Percentiles rank a stretch among this genome's conserved stretches.
Conservation (phyloP, 2,888 invertebrate genomes). For the Drosophila engyochracea region DNA sequence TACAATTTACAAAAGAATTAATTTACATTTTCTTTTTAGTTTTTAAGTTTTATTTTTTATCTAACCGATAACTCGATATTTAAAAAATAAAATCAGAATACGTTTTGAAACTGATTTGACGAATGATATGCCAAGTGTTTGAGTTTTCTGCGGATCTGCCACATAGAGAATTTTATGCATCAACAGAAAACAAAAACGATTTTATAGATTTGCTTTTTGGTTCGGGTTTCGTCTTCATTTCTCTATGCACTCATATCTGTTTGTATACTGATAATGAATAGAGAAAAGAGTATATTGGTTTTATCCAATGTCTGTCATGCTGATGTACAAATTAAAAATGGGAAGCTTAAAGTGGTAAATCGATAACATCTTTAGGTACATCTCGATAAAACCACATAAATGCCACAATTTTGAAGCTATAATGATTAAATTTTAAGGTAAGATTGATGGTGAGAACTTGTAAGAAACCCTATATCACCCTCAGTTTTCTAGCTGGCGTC, state of each 20-base stretch:
- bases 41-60: background rate
- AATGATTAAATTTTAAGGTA: background rate
- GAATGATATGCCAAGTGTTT: background rate
- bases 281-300: background rate
- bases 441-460: background rate
- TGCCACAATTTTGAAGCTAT: no score
- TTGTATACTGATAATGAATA: background rate
- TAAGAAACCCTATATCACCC: background rate
- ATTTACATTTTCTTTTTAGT: no score
- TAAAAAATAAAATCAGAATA: background rate
- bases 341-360: background rate
- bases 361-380: background rate
- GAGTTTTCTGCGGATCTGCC: constrained; percentile 44
- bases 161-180: constrained; percentile 22
- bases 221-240: constrained; percentile 55
- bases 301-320: background rate
- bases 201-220: constrained; percentile 48
- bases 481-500: background rate
- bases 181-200: constrained; percentile 44
- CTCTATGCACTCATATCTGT: constrained; percentile 26
- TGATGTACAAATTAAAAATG: background rate
- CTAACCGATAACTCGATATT: background rate
- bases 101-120: background rate
- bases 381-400: background rate
- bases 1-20: background rate